These are phyloP conservation scores for Invenusta paracnida DNA, from an alignment of 2,888 invertebrate genomes.

Conservation along the genomic window DNA sequence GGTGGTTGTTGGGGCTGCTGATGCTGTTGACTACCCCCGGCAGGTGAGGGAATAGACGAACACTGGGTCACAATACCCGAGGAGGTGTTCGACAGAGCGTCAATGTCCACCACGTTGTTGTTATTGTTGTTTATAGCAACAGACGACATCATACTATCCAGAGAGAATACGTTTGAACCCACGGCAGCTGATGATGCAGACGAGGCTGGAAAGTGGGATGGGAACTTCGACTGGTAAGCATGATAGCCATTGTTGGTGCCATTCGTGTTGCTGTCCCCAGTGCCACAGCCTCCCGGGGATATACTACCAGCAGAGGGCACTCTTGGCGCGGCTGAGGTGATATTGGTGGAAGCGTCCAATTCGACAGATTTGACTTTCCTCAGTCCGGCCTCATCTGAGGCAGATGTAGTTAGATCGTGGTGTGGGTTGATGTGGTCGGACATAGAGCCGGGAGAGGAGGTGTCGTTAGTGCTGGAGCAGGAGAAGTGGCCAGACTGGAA, in stretches of 20 bases:
- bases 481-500: neutral
- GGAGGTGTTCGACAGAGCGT: neutral
- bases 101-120: neutral
- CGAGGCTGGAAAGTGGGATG: neutral
- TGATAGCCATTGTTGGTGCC: neutral
- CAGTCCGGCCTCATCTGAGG: neutral
- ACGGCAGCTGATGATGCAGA: neutral
- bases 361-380: neutral
- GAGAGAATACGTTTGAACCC: too few relatives aligned
- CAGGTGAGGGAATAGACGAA: neutral
- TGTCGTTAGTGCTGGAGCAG: neutral
- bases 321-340: neutral
- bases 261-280: neutral
- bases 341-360: neutral
- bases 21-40: neutral
- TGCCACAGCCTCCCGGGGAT: neutral
- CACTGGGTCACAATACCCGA: conserved; percentile 5
- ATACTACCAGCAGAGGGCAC: too few relatives aligned
- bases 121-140: neutral
- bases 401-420: neutral
- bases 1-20: too few relatives aligned
- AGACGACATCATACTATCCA: neutral
- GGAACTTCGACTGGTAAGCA: neutral
- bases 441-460: neutral
- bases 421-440: neutral